Evolutionary conservation across 2,113 vertebrate genomes (phyloP).

Genomic region (Aegotheles bennettii): DNA sequence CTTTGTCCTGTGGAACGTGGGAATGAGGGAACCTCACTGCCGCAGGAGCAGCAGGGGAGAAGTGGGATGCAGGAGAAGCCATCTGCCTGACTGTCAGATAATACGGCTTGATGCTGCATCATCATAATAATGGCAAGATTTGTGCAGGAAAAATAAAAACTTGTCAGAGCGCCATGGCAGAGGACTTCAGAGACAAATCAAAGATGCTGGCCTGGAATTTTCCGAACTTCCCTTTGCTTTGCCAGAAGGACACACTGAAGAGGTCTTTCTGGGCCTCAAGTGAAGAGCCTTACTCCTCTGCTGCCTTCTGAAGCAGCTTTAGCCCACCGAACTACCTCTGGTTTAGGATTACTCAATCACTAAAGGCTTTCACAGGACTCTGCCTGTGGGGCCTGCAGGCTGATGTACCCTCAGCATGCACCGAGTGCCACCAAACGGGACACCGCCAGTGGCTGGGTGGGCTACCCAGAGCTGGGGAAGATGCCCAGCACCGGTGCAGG

Average conservation of each 20-base stretch:
- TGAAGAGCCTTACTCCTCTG: background rate
- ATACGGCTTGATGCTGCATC: accelerated
- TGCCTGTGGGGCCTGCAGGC: background rate
- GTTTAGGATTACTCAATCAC: accelerated
- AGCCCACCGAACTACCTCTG: background rate
- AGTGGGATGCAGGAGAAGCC: background rate
- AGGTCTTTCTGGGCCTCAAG: background rate
- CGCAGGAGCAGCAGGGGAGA: background rate
- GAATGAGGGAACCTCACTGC: background rate
- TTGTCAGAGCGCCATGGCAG: background rate
- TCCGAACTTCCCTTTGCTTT: background rate
- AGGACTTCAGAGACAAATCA: background rate
- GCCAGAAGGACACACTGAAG: background rate
- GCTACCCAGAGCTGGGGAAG: accelerated
- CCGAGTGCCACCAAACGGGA: accelerated
- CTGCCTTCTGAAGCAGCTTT: background rate
- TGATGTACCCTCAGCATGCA: accelerated
- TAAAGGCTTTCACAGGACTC: background rate
- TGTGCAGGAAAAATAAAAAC: background rate
- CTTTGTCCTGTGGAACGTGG: accelerated
- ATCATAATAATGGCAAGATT: accelerated
- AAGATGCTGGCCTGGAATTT: background rate
- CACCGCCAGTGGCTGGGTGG: accelerated
- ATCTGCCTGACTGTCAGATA: background rate
- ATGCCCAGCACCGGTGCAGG: accelerated